Conservation (phyloP, 2,888 invertebrate genomes). For the Agriopis marginaria region DNA sequence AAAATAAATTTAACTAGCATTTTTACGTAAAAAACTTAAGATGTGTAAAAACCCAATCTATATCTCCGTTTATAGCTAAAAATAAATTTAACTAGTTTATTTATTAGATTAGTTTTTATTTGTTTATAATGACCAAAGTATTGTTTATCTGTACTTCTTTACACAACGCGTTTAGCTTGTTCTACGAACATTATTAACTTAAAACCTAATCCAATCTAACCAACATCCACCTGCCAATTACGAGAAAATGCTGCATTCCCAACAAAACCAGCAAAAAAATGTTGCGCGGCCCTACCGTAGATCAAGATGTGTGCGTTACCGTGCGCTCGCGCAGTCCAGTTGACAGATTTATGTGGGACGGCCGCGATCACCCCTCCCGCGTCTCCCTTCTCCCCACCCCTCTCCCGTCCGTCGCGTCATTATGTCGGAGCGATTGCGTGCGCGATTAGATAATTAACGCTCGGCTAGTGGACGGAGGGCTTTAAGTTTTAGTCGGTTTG, state of each 20-base stretch:
- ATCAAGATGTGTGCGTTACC: slow-evolving; percentile 82
- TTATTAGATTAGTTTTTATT: too few relatives aligned
- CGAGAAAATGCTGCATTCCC: slow-evolving; percentile 38
- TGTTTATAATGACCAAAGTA: neutral
- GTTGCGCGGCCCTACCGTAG: slow-evolving; percentile 56
- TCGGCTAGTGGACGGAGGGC: slow-evolving; percentile 44
- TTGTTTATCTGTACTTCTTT: neutral
- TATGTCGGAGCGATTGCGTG: slow-evolving; percentile 66
- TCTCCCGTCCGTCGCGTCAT: slow-evolving; percentile 42
- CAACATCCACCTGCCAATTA: slow-evolving; percentile 44
- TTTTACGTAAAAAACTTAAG: too few relatives aligned
- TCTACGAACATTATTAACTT: slow-evolving; percentile 1
- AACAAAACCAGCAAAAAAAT: slow-evolving; percentile 39
- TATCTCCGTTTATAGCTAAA: too few relatives aligned
- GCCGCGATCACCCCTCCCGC: slow-evolving; percentile 45
- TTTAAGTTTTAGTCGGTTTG: slow-evolving; percentile 37
- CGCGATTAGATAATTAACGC: slow-evolving; percentile 79
- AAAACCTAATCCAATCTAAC: slow-evolving; percentile 16
- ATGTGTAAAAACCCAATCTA: too few relatives aligned
- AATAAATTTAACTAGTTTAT: too few relatives aligned
- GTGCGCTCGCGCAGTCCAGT: slow-evolving; percentile 66
- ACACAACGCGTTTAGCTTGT: neutral
- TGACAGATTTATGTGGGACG: slow-evolving; percentile 84
- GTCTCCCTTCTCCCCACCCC: slow-evolving; percentile 17
- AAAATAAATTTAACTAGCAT: too few relatives aligned